These are phyloP conservation scores for Drosophila paulistorum DNA, from an alignment of 1,140 invertebrate genomes.

Conservation along the genomic window DNA sequence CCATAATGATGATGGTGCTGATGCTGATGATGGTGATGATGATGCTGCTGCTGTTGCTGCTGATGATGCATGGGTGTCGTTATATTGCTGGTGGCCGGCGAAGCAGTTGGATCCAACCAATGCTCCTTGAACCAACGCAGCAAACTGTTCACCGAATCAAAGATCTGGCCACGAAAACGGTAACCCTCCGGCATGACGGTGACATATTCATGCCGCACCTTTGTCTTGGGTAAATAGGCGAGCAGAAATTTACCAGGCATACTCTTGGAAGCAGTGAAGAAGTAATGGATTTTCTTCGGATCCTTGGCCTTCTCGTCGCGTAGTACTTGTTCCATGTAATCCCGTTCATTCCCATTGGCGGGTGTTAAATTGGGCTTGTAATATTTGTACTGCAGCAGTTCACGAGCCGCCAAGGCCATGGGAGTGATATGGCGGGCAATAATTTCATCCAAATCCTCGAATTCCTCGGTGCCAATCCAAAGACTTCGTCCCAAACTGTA, in stretches of 20 bases:
- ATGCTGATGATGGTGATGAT: slow-evolving; percentile 85
- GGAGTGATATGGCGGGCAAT: slow-evolving; percentile 97
- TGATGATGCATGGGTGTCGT: slow-evolving; percentile 85
- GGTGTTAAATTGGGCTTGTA: slow-evolving; percentile 90
- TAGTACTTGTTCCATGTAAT: slow-evolving; percentile 94
- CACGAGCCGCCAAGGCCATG: slow-evolving; percentile 96
- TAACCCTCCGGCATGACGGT: slow-evolving; percentile 96
- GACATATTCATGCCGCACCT: slow-evolving; percentile 95
- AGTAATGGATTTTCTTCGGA: slow-evolving; percentile 95
- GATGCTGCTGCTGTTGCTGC: slow-evolving; percentile 84
- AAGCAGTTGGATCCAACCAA: slow-evolving; percentile 95
- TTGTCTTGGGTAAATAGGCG: slow-evolving; percentile 94
- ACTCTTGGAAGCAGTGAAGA: slow-evolving; percentile 93
- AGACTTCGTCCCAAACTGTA: slow-evolving; percentile 95
- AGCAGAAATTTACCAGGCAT: slow-evolving; percentile 98
- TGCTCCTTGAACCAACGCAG: slow-evolving; percentile 99
- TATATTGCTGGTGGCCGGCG: slow-evolving; percentile 86
- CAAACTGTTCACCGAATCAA: slow-evolving; percentile 91
- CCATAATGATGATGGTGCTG: slow-evolving; percentile 85
- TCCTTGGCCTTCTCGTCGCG: slow-evolving; percentile 94
- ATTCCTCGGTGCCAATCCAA: slow-evolving; percentile 95
- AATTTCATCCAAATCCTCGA: slow-evolving; percentile 99
- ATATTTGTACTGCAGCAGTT: slow-evolving; percentile 96
- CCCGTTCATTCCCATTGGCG: slow-evolving; percentile 84
- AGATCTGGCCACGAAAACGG: slow-evolving; percentile 94